Conservation (phyloP, 2,113 vertebrate genomes). For the Oreocharis arfaki region DNA sequence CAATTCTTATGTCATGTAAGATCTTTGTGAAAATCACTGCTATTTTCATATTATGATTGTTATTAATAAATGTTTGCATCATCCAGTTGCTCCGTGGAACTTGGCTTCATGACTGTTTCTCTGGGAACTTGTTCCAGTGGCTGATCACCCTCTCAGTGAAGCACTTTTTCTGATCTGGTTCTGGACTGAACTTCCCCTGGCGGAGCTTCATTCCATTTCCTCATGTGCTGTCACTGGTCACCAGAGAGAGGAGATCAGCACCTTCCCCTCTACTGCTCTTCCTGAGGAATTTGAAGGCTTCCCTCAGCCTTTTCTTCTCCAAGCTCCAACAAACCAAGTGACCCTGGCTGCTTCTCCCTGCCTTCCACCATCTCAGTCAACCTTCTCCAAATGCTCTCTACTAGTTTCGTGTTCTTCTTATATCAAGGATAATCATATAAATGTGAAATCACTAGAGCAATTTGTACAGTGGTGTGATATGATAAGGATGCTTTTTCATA, state of each 20-base stretch:
- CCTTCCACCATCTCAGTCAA: not conserved
- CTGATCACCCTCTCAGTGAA: not conserved
- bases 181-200: not conserved
- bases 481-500: not conserved
- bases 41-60: not conserved
- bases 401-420: not conserved
- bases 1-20: not conserved
- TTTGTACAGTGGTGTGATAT: not conserved
- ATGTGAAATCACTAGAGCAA: not conserved
- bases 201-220: not conserved
- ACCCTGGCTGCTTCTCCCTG: not conserved
- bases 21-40: not conserved
- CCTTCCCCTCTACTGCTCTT: not conserved
- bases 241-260: not conserved
- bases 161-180: not conserved
- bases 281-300: not conserved
- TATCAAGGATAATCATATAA: not conserved
- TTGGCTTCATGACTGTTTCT: not conserved
- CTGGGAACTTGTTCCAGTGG: not conserved
- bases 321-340: not conserved
- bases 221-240: fast-evolving
- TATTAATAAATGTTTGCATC: not conserved
- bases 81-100: not conserved
- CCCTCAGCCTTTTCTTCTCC: not conserved
- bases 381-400: not conserved